Evolutionary conservation across 2,113 vertebrate genomes (phyloP).

Genomic region (Ceyx margarethae): DNA sequence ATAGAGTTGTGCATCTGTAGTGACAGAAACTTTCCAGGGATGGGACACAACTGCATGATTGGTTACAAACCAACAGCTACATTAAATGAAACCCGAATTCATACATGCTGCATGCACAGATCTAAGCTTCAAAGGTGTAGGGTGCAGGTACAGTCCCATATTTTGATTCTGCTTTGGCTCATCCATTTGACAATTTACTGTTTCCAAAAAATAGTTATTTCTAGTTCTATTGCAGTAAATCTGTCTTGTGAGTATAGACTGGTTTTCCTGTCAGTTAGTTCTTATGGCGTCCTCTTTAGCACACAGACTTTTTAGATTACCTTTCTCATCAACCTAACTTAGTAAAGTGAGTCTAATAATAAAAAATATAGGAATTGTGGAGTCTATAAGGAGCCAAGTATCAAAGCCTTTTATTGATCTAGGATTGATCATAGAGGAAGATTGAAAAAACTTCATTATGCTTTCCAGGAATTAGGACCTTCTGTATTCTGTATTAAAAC

Average conservation of each 20-base stretch:
- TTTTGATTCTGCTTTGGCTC: not conserved
- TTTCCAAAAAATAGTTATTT: not conserved
- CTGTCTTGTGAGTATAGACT: not conserved
- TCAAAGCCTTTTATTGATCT: not conserved
- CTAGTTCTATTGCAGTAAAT: not conserved
- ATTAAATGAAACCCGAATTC: not conserved
- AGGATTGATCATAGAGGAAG: not conserved
- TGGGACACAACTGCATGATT: not conserved
- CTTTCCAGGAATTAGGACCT: not conserved
- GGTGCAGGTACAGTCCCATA: not conserved
- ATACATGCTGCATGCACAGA: not conserved
- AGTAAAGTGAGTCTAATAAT: not conserved
- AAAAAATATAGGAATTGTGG: not conserved
- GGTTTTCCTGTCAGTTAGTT: not conserved
- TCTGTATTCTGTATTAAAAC: not conserved
- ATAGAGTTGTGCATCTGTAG: not conserved
- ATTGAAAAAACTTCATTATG: not conserved
- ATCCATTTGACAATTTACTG: not conserved
- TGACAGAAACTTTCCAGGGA: not conserved
- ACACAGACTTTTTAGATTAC: not conserved
- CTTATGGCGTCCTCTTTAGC: not conserved
- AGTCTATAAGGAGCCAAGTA: not conserved
- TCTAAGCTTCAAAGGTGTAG: not conserved
- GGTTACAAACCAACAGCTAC: not conserved
- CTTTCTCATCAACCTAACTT: not conserved